Evolutionary conservation across 2,888 invertebrate species (phyloP).

Genomic region (Heteromyza rotundicornis): DNA sequence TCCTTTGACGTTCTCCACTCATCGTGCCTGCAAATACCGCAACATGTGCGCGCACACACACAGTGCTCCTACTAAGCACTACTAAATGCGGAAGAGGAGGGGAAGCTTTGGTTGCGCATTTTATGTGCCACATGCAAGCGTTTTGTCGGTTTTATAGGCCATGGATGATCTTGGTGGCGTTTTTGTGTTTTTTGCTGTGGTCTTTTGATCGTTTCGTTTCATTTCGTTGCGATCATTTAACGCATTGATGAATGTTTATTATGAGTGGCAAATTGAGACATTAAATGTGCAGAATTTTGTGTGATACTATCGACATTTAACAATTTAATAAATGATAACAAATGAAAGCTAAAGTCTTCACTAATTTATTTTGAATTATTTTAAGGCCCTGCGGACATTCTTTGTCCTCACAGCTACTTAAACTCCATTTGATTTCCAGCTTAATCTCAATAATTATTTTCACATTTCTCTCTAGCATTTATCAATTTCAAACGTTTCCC

Average conservation of each 20-base stretch:
- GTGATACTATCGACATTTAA: neutral
- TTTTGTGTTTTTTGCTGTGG: neutral
- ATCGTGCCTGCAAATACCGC: conserved; percentile 19
- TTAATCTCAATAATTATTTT: no score
- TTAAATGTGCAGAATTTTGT: conserved; percentile 38
- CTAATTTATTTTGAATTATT: no score
- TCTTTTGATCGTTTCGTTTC: conserved; percentile 12
- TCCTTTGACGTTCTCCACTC: neutral
- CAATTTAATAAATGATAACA: no score
- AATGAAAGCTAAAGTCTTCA: no score
- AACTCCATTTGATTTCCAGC: no score
- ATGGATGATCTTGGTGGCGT: conserved; percentile 14
- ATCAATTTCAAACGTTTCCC: no score
- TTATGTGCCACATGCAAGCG: conserved; percentile 11
- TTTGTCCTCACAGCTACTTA: no score
- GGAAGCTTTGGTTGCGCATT: neutral
- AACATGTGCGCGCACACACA: conserved; percentile 27
- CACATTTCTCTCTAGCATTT: no score
- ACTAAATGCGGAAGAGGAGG: no score
- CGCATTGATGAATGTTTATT: conserved; percentile 43
- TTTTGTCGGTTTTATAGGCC: conserved; percentile 8
- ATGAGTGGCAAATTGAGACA: conserved; percentile 56
- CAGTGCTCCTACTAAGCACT: no score
- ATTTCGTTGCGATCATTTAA: conserved; percentile 44
- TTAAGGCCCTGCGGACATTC: no score